phyloP scores from a whole-genome alignment of 2,797 vertebrate genomes.

The Phoxinus dragarum region DNA sequence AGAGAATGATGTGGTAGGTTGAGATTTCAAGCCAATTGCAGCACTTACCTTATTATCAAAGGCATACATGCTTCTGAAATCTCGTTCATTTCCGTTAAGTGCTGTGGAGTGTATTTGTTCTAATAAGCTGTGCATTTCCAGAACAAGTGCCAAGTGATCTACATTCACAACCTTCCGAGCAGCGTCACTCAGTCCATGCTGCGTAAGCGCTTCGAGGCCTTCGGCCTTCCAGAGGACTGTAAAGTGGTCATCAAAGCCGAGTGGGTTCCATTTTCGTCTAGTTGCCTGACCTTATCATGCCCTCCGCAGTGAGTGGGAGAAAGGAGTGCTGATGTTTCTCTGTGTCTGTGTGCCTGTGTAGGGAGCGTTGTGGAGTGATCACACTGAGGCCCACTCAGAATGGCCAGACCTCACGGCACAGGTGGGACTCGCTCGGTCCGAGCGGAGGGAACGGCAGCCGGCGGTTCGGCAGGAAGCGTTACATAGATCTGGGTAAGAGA shows the following conservation, averaged over 20 bases:
- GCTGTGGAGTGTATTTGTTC: background rate
- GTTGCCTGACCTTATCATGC: background rate
- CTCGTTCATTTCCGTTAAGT: background rate
- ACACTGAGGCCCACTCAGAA: conserved; percentile 86
- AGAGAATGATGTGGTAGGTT: conserved; percentile 72
- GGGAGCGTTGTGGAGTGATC: conserved; percentile 87
- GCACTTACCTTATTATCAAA: conserved; percentile 12
- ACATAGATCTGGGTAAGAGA: conserved; percentile 89
- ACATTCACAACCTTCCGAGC: conserved; percentile 91
- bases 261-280: conserved; percentile 65
- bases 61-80: background rate
- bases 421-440: conserved; percentile 84
- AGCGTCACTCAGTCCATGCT: conserved; percentile 92
- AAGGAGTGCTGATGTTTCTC: conserved; percentile 28
- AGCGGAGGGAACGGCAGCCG: conserved; percentile 79
- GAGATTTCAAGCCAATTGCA: background rate
- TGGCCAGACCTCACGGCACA: conserved; percentile 79
- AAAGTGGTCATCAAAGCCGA: conserved; percentile 90
- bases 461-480: conserved; percentile 90
- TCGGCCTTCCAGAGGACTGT: conserved; percentile 93
- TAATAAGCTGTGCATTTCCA: conserved; percentile 66
- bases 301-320: background rate
- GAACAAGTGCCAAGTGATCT: conserved; percentile 96
- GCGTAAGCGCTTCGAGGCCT: conserved; percentile 93
- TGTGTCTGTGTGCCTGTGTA: conserved; percentile 58